Percentiles rank a stretch among this genome's conserved stretches.
Evolutionary conservation across 2,113 vertebrate species (phyloP).

Genomic region (Megatriorchis doriae): DNA sequence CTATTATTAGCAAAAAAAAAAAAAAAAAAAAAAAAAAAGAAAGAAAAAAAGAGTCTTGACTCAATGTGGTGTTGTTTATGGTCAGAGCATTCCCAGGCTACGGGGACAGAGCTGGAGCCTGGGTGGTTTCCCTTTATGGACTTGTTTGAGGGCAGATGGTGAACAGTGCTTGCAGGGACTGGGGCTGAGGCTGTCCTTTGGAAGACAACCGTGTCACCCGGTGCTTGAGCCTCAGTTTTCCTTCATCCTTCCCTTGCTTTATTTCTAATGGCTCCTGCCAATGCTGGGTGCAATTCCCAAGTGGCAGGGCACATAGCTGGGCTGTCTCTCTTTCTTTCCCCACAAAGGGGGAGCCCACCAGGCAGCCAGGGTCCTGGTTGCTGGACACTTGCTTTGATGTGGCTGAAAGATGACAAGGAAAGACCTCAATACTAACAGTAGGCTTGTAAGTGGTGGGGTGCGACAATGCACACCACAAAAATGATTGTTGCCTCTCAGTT

Average conservation of each 20-base stretch:
- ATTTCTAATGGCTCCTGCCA: not conserved
- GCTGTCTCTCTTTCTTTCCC: not conserved
- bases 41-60: not conserved
- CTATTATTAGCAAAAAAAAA: slow-evolving; percentile 19
- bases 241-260: not conserved
- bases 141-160: not conserved
- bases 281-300: not conserved
- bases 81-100: slow-evolving; percentile 46
- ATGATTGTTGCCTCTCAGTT: not conserved
- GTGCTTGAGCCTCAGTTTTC: not conserved
- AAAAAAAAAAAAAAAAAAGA: not conserved
- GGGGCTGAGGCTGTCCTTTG: not conserved
- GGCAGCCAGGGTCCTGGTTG: not conserved
- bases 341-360: not conserved
- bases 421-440: not conserved
- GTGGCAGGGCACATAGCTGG: not conserved
- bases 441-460: not conserved
- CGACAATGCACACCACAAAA: not conserved
- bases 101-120: not conserved
- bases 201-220: not conserved
- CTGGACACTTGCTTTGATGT: not conserved
- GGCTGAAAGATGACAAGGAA: not conserved
- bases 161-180: not conserved
- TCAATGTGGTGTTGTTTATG: not conserved
- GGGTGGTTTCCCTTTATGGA: slow-evolving; percentile 53